Evolutionary conservation across 1,140 invertebrate genomes (phyloP).

Genomic region (Asbolus verrucosus): DNA sequence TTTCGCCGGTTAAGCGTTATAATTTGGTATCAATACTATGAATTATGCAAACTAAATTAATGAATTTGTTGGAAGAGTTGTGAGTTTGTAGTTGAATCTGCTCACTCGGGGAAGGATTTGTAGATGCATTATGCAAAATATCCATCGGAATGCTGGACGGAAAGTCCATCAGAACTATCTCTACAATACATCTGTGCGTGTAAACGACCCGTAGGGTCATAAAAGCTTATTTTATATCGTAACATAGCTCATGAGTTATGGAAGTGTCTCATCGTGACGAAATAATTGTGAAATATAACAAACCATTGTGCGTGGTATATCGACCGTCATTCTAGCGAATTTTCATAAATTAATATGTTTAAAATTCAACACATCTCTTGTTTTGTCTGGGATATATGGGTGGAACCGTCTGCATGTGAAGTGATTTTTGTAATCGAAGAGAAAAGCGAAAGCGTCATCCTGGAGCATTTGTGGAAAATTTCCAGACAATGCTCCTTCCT

Average conservation of each 20-base stretch:
- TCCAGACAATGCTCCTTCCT: constrained; percentile 5
- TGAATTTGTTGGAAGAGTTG: no score
- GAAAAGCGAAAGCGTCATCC: constrained; percentile 12
- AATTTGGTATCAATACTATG: neutral
- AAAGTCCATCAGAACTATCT: constrained; percentile 26
- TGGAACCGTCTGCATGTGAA: constrained; percentile 14
- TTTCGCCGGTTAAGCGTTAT: neutral
- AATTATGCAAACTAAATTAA: no score
- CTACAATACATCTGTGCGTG: constrained; percentile 28
- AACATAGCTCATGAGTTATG: constrained; percentile 29
- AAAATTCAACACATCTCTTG: constrained; percentile 25
- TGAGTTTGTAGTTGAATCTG: no score
- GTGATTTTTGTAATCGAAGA: neutral
- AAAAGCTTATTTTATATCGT: constrained; percentile 31
- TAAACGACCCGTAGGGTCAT: constrained; percentile 18
- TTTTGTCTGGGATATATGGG: neutral
- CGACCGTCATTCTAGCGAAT: neutral
- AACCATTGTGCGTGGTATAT: constrained; percentile 9
- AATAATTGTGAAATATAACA: constrained; percentile 26
- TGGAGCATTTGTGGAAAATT: no score
- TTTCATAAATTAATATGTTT: constrained; percentile 12
- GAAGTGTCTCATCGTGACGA: constrained; percentile 17
- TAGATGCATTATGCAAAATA: constrained; percentile 29
- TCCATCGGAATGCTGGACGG: constrained; percentile 17
- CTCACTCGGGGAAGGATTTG: no score